Conservation (phyloP, 2,888 invertebrate genomes). For the Agonopterix heracliana region DNA sequence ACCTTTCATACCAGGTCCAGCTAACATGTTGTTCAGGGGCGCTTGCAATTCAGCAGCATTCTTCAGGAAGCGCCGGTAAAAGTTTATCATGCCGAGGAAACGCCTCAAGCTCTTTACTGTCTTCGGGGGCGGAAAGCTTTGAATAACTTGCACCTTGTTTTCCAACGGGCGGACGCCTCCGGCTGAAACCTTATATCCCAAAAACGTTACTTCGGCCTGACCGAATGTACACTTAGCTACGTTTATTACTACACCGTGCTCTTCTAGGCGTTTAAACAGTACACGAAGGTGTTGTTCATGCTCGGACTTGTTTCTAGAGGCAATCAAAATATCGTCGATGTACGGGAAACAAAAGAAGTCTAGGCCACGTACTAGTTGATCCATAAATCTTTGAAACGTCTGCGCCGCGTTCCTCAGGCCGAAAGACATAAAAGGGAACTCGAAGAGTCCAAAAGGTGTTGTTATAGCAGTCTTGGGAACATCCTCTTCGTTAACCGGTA, state of each 20-base stretch:
- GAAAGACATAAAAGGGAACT: too few species aligned
- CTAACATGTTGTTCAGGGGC: conserved; percentile 2
- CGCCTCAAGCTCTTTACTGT: conserved; percentile 9
- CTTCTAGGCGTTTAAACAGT: conserved; percentile 15
- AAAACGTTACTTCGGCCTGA: too few species aligned
- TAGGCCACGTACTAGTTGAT: conserved; percentile 13
- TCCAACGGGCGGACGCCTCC: too few species aligned
- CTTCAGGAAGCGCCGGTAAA: conserved; percentile 11
- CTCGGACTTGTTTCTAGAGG: conserved; percentile 12
- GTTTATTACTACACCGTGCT: too few species aligned
- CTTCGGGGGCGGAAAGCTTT: conserved; percentile 10
- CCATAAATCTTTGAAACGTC: too few species aligned
- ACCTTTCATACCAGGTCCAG: conserved; percentile 2
- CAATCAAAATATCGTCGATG: conserved; percentile 6
- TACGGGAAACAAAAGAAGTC: conserved; percentile 22
- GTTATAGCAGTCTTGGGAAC: conserved; percentile 29
- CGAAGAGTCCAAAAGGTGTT: too few species aligned
- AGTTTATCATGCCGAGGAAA: conserved; percentile 16
- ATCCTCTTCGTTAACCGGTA: conserved; percentile 30
- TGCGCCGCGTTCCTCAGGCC: conserved; percentile 44
- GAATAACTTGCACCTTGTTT: too few species aligned
- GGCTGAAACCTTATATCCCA: too few species aligned
- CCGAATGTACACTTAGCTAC: too few species aligned
- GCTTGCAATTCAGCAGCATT: conserved; percentile 10
- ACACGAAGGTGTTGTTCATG: conserved; percentile 21